These are phyloP conservation scores for Festucalex cinctus DNA, from an alignment of 2,113 vertebrate genomes.

Conservation along the genomic window DNA sequence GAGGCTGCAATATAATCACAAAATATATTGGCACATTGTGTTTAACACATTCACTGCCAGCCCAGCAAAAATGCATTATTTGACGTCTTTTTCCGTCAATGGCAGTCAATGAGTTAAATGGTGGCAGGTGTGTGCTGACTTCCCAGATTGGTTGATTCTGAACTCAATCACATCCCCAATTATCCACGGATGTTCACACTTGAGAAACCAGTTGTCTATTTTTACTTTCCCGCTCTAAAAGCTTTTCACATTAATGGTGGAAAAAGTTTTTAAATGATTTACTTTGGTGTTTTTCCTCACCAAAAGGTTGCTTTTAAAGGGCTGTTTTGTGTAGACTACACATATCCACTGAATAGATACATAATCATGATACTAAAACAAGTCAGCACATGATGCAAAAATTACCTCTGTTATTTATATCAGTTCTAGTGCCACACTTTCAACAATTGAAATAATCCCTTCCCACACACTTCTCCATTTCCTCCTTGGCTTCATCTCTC, in stretches of 20 bases:
- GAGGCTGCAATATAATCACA: too few species aligned
- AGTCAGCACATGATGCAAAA: conserved; percentile 16
- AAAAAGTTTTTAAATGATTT: neutral
- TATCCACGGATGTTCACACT: too few species aligned
- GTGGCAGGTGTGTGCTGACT: too few species aligned
- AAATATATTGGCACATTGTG: too few species aligned
- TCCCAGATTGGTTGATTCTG: too few species aligned
- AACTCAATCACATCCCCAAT: too few species aligned
- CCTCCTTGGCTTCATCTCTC: conserved; percentile 41
- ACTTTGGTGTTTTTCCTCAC: neutral
- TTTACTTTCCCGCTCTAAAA: too few species aligned
- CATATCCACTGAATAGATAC: neutral
- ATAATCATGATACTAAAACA: conserved; percentile 1
- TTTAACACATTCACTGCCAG: too few species aligned
- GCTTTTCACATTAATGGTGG: neutral
- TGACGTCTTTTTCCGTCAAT: too few species aligned
- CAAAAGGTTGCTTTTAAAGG: neutral
- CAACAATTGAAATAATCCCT: conserved; percentile 25
- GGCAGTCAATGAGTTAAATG: too few species aligned
- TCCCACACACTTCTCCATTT: conserved; percentile 40
- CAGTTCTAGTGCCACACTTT: neutral
- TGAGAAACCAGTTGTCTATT: too few species aligned
- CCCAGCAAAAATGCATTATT: too few species aligned
- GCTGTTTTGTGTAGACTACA: neutral
- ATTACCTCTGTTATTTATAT: conserved; percentile 16